Conservation (phyloP, 2,797 vertebrate species). For the Monodelphis domestica region DNA sequence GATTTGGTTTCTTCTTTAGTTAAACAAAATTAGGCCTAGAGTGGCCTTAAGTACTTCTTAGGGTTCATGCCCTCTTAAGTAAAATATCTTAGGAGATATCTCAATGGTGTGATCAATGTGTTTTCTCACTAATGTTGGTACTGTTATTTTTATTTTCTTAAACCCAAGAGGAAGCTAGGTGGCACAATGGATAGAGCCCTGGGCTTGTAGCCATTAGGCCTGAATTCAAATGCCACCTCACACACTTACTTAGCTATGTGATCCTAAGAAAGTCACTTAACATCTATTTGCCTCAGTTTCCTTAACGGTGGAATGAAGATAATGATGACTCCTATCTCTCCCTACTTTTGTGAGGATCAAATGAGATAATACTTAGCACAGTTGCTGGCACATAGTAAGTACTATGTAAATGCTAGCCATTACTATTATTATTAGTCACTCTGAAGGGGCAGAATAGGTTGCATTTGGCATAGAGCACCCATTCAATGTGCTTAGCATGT, state of each 20-base stretch:
- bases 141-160: neutral
- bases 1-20: neutral
- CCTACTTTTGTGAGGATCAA: neutral
- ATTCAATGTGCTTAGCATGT: neutral
- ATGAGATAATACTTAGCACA: neutral
- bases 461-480: neutral
- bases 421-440: neutral
- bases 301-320: neutral
- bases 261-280: neutral
- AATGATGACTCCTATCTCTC: neutral
- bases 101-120: neutral
- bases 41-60: neutral
- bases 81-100: neutral
- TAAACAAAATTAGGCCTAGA: neutral
- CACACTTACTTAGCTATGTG: neutral
- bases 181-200: neutral
- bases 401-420: neutral
- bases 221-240: neutral
- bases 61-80: neutral
- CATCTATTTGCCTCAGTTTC: neutral
- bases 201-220: neutral
- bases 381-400: neutral
- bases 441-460: neutral
- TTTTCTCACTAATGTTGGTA: neutral
- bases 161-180: neutral